Base-by-base conservation (phyloP, 2,113 vertebrate genomes). In the Vulpes ferrilata region DNA sequence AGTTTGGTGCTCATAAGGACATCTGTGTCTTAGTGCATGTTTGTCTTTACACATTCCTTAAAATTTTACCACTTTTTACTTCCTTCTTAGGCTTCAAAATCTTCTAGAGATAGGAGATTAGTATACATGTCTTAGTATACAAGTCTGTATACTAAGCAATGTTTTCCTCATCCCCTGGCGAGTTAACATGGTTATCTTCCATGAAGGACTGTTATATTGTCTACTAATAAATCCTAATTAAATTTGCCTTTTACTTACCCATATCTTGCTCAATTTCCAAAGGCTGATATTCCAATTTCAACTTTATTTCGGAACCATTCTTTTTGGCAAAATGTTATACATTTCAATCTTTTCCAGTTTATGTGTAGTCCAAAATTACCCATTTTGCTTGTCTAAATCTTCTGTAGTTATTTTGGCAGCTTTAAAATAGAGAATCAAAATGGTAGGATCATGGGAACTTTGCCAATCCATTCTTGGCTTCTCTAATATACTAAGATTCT, bases 371-470 rank as follows among this genome's bases (percentile, higher is more conserved):
- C 9, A 65, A 78, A 95, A 90, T 88, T 57, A 89, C 30, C 85
- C 81, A 84, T 78, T 93, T 95, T 78, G 65, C 93, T 95, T 96
- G 87, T 96, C 87, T 96, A 84, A 76, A 86, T 94, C 64, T 60
- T 96, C 84, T 88, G 25, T 69, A 83, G 67, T 90, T 84, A 88
- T 35, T 92, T 93, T 96, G 94, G 92, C 89, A 97, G 90, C 38
- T 93, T 94, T 84, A 84, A 93, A 93, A 93, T 25, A 96, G 12
- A 93, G n/a, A 97, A 23, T 93, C 92, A 92, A 96, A 95, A 92
- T 87, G 96, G 94, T 65, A 97, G 78, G 57, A 73, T 88, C 64
- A 78, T 6, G 32, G 90, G 76, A 79, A 78, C 25, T 65, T 90
- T 84, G 74, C 87, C 90, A 97, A 27, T 55, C 38, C 25, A 81